These are phyloP conservation scores for Mizuhopecten yessoensis DNA, from an alignment of 1,140 invertebrate genomes.

Conservation along the genomic window DNA sequence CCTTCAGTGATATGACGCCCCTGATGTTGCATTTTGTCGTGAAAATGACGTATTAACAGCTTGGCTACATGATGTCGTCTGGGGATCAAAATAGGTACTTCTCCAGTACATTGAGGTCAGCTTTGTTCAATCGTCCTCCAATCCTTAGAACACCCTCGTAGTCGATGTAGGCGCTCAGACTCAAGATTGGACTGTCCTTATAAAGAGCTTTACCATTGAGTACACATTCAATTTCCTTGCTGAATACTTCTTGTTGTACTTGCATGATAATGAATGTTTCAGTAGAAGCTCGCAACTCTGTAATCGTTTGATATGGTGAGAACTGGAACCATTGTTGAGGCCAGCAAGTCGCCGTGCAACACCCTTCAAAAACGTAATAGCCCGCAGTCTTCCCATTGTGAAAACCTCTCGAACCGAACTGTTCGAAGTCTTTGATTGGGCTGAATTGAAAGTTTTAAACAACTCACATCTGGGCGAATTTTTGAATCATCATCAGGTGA, in stretches of 20 bases:
- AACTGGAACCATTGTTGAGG: no score
- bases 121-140: slow-evolving; percentile 41
- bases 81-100: slow-evolving; percentile 48
- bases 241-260: slow-evolving; percentile 20
- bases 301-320: no score
- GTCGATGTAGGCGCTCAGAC: slow-evolving; percentile 24
- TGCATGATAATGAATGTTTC: neutral
- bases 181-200: slow-evolving; percentile 24
- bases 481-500: neutral
- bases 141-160: slow-evolving; percentile 44
- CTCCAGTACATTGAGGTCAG: neutral
- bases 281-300: no score
- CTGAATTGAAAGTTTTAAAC: no score
- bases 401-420: no score
- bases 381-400: no score
- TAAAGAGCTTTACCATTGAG: neutral
- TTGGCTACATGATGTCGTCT: neutral
- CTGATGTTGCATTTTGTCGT: neutral
- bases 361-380: no score
- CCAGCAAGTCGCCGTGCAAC: no score
- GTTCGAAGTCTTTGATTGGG: no score
- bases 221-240: slow-evolving; percentile 20
- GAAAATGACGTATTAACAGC: slow-evolving; percentile 36
- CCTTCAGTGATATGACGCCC: neutral
- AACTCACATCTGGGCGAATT: neutral